Conservation (phyloP, 1,140 invertebrate genomes). For the Luehdorfia chinensis region DNA sequence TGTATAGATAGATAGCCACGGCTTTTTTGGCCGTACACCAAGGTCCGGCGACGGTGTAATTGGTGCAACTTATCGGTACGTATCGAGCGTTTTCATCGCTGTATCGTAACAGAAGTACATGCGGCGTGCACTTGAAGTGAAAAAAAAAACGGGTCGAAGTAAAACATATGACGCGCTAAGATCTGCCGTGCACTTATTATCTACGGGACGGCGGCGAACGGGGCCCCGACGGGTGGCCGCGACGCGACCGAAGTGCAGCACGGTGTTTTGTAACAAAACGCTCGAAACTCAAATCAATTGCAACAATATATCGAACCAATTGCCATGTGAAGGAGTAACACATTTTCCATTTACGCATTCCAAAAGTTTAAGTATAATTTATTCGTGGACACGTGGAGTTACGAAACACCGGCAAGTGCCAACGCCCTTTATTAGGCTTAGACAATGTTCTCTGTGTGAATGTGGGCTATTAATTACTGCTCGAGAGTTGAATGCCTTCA, state of each 20-base stretch:
- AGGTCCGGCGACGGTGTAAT: slow-evolving; percentile 2
- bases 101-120: no score
- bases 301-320: not conserved
- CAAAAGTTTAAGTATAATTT: slow-evolving; percentile 7
- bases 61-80: slow-evolving; percentile 5
- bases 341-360: not conserved
- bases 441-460: slow-evolving; percentile 18
- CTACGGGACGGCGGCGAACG: slow-evolving; percentile 47
- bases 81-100: slow-evolving; percentile 13
- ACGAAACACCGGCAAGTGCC: slow-evolving; percentile 28
- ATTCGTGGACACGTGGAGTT: slow-evolving; percentile 19
- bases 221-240: slow-evolving; percentile 59
- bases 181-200: slow-evolving; percentile 63
- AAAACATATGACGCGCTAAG: slow-evolving; percentile 42
- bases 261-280: slow-evolving; percentile 26
- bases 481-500: no score
- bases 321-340: not conserved
- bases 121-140: not conserved
- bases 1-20: slow-evolving; percentile 11
- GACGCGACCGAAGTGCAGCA: slow-evolving; percentile 48
- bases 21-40: slow-evolving; percentile 4
- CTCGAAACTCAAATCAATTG: slow-evolving; percentile 13
- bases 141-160: slow-evolving; percentile 35
- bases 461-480: not conserved
- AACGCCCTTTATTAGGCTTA: slow-evolving; percentile 34